These are phyloP conservation scores for Diachasma alloeum DNA, from an alignment of 1,140 invertebrate genomes.

Conservation along the genomic window DNA sequence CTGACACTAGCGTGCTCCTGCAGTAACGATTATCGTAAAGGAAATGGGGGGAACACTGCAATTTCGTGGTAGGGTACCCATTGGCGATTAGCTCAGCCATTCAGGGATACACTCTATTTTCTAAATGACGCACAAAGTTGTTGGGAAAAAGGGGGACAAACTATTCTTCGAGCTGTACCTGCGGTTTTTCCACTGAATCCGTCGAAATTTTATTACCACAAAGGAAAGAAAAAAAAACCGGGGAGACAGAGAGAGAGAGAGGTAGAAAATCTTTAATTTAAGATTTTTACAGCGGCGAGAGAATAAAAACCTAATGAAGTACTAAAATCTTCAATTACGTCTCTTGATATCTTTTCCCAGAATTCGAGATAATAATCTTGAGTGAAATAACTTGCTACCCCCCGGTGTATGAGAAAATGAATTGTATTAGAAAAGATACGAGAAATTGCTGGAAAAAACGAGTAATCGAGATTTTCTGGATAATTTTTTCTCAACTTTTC, in stretches of 20 bases:
- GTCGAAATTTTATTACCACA: background rate
- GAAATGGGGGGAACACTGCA: slow-evolving; percentile 16
- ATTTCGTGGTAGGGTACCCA: background rate
- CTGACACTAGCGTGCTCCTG: background rate
- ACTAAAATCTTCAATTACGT: background rate
- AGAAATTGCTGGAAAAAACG: too few relatives aligned
- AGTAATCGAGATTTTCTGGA: background rate
- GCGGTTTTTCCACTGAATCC: background rate
- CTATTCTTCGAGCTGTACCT: background rate
- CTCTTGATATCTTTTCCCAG: too few relatives aligned
- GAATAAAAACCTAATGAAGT: background rate
- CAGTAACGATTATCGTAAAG: slow-evolving; percentile 33
- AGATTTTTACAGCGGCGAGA: background rate
- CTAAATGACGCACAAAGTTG: slow-evolving; percentile 1
- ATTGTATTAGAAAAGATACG: too few relatives aligned
- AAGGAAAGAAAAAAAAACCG: background rate
- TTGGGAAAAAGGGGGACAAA: background rate
- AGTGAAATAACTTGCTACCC: background rate
- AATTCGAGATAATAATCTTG: background rate
- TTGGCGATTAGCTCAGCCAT: background rate
- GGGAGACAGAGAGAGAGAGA: background rate
- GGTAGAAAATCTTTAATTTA: background rate
- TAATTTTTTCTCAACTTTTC: background rate
- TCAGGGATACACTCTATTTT: background rate
- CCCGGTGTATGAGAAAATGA: too few relatives aligned